These are phyloP conservation scores for Eurytoma adleriae DNA, from an alignment of 2,888 invertebrate genomes.

Conservation along the genomic window DNA sequence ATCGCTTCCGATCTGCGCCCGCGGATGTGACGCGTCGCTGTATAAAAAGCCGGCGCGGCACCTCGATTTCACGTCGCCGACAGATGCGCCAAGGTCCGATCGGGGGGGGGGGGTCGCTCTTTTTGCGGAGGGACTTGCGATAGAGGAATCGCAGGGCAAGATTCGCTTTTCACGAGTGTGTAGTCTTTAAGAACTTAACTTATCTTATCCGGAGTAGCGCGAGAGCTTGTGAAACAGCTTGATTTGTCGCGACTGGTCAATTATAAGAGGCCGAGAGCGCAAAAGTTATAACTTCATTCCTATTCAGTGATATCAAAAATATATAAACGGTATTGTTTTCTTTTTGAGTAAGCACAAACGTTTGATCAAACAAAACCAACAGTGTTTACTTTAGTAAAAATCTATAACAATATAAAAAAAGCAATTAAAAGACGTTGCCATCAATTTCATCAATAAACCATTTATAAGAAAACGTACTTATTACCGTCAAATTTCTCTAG, in stretches of 20 bases:
- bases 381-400: too few species aligned
- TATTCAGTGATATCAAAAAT: too few species aligned
- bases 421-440: too few species aligned
- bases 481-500: too few species aligned
- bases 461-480: too few species aligned
- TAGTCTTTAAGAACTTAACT: background rate
- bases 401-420: too few species aligned
- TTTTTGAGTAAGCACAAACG: too few species aligned
- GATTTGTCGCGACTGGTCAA: conserved; percentile 25
- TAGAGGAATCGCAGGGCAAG: background rate
- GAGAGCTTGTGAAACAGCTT: conserved; percentile 41
- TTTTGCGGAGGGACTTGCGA: background rate
- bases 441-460: too few species aligned
- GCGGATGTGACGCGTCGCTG: conserved; percentile 69
- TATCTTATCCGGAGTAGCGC: conserved; percentile 34
- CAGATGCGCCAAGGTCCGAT: too few species aligned
- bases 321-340: too few species aligned
- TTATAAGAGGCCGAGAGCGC: conserved; percentile 6
- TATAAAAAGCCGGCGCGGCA: background rate
- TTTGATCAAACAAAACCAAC: too few species aligned
- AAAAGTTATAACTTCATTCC: conserved; percentile 14
- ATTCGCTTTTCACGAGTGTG: background rate
- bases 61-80: background rate
- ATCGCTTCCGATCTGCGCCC: conserved; percentile 68
- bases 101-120: background rate